Percentiles rank a stretch among this genome's conserved stretches.
These are phyloP conservation scores for Chrysaora quinquecirrha DNA, from an alignment of 30 jellyfish, hydroid and myxozoan genomes.

Conservation along the genomic window DNA sequence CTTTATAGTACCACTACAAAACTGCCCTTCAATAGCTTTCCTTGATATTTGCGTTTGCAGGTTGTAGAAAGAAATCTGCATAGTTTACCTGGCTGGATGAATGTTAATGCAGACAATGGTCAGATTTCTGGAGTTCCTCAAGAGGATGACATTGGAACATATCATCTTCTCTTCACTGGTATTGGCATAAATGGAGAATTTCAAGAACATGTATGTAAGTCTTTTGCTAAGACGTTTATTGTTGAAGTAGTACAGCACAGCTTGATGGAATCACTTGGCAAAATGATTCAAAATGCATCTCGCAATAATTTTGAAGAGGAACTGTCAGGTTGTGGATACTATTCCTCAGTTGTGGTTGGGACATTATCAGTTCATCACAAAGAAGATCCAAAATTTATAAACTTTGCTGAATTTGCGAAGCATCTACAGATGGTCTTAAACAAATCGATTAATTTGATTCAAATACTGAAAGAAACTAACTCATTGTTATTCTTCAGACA, in stretches of 20 bases:
- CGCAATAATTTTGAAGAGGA: not conserved
- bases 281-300: slow-evolving; percentile 33
- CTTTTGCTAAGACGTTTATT: slow-evolving; percentile 16
- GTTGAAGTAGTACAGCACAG: slow-evolving; percentile 42
- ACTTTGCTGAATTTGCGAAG: slow-evolving; percentile 13
- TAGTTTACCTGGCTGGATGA: slow-evolving; percentile 59
- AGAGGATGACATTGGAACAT: slow-evolving; percentile 41
- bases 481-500: slow-evolving; percentile 43
- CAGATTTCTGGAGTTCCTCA: slow-evolving; percentile 54
- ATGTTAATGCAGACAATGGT: slow-evolving; percentile 6
- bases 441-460: slow-evolving; percentile 29
- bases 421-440: not conserved
- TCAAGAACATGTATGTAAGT: slow-evolving; percentile 49
- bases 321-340: slow-evolving; percentile 5
- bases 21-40: not conserved
- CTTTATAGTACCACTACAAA: not conserved
- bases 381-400: not conserved
- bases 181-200: slow-evolving; percentile 12
- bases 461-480: slow-evolving; percentile 17
- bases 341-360: slow-evolving; percentile 25
- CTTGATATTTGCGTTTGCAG: too few species aligned
- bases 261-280: slow-evolving; percentile 19
- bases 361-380: slow-evolving; percentile 8
- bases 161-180: slow-evolving; percentile 26
- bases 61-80: slow-evolving; percentile 26